Conservation (phyloP, 2,888 invertebrate species). For the Pseudococcus longispinus region DNA sequence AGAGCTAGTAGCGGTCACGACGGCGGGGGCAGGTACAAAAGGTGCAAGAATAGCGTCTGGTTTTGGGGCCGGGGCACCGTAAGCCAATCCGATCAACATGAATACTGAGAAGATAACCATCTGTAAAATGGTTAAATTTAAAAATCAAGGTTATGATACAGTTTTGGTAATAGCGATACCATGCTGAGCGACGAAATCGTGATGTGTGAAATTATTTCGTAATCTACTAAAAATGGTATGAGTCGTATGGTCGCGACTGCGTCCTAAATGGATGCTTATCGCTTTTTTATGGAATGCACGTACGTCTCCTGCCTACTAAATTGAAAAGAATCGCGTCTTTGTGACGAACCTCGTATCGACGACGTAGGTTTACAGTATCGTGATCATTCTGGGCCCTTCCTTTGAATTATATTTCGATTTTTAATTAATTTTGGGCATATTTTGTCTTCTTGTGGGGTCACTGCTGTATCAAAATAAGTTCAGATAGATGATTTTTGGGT, state of each 20-base stretch:
- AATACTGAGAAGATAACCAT: constrained; percentile 49
- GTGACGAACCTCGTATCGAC: background rate
- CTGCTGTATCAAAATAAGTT: background rate
- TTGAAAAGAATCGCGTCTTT: background rate
- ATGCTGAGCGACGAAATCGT: background rate
- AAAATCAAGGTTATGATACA: background rate
- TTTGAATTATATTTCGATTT: background rate
- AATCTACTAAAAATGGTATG: constrained; percentile 24
- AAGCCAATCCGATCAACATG: constrained; percentile 45
- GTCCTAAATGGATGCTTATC: constrained; percentile 27
- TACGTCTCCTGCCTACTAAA: background rate
- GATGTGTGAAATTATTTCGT: constrained; percentile 32
- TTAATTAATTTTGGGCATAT: background rate
- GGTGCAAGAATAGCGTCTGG: constrained; percentile 57
- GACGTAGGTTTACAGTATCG: background rate
- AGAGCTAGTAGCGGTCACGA: constrained; percentile 72
- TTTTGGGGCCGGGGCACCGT: constrained; percentile 56
- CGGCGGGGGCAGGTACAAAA: constrained; percentile 63
- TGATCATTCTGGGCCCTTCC: background rate
- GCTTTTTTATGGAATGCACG: background rate
- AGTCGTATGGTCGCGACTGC: background rate
- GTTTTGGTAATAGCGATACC: background rate
- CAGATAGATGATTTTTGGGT: background rate
- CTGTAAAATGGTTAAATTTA: background rate
- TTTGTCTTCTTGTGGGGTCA: background rate